Base-by-base conservation (phyloP, 2,797 vertebrate species). In the Rhabdomys pumilio region DNA sequence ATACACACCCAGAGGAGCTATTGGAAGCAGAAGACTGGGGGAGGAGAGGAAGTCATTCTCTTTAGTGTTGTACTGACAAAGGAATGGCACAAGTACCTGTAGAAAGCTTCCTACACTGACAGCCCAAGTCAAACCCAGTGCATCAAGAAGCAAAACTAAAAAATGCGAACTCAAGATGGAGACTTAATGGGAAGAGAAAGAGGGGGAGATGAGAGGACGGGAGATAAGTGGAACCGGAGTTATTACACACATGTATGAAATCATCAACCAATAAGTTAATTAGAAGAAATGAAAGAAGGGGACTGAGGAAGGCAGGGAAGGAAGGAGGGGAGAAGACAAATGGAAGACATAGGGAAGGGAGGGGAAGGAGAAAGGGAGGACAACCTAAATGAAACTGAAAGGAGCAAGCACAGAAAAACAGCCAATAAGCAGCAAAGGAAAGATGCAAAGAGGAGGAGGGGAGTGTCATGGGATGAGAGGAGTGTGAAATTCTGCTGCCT, bases 331-430 rank as follows among this genome's bases (percentile, higher is more conserved):
- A 55, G 53, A n/a, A 82, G 6, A 7, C 13, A 50, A 14, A 44
- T 9, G 7, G 8, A 34, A 8, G 44, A 29, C 53, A 15, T 4
- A 19, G 29, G 34, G 53, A 8, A 61, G 9, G 17, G 10, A 50
- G 29, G 17, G 17, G 22, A 41, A 53, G 29, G 76, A 53, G 50
- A 31, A 14, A 63, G 29, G 4, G 6, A 41, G 20, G 73, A 44
- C 5, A 9, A 24, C 8, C 17, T 61, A 34, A 72, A 5, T 8
- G 22, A 34, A 96, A 87, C 31, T 9, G 79, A 94, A 95, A 76
- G 79, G 12, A 82, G 19, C 77, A 92, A 80, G 95, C 55, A 59
- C 26, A 82, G 63, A n/a, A 47, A 93, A 53, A 76, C 10, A 69
- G n/a, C 1, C 75, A 67, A 19, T 34, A 57, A 15, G 19, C 44